Conservation (phyloP, 2,888 invertebrate genomes). For the Brachyptera risi region DNA sequence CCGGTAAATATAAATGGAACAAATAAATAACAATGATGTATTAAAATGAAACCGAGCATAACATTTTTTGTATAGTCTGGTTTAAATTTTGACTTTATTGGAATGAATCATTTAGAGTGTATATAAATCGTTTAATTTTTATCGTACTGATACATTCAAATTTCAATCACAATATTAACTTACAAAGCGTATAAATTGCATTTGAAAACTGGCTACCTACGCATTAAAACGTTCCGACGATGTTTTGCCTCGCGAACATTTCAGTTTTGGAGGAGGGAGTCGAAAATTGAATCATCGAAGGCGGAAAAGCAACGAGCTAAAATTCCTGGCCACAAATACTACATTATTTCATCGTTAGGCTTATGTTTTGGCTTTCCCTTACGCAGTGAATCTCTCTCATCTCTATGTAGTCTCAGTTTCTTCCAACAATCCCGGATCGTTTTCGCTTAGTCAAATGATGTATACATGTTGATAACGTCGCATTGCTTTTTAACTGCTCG, state of each 20-base stretch:
- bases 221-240: not conserved
- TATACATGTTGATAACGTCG: constrained; percentile 37
- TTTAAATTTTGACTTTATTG: too few relatives aligned
- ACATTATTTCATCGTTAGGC: constrained; percentile 36
- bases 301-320: not conserved
- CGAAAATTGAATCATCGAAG: too few relatives aligned
- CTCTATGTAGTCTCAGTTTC: not conserved
- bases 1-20: too few relatives aligned
- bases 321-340: constrained; percentile 27
- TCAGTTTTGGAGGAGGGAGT: not conserved
- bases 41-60: too few relatives aligned
- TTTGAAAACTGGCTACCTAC: not conserved
- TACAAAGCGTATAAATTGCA: too few relatives aligned
- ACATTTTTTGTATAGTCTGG: too few relatives aligned
- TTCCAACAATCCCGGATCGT: constrained; percentile 29
- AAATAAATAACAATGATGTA: too few relatives aligned
- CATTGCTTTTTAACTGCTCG: constrained; percentile 33
- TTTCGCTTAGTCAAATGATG: constrained; percentile 38
- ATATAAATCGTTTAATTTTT: too few relatives aligned
- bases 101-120: too few relatives aligned
- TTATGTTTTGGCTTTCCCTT: constrained; percentile 34
- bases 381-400: too few relatives aligned
- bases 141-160: too few relatives aligned
- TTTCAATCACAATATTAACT: too few relatives aligned
- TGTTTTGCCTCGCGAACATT: not conserved